phyloP scores from a whole-genome alignment of 2,888 invertebrate species.

The Drosophila meridiana region DNA sequence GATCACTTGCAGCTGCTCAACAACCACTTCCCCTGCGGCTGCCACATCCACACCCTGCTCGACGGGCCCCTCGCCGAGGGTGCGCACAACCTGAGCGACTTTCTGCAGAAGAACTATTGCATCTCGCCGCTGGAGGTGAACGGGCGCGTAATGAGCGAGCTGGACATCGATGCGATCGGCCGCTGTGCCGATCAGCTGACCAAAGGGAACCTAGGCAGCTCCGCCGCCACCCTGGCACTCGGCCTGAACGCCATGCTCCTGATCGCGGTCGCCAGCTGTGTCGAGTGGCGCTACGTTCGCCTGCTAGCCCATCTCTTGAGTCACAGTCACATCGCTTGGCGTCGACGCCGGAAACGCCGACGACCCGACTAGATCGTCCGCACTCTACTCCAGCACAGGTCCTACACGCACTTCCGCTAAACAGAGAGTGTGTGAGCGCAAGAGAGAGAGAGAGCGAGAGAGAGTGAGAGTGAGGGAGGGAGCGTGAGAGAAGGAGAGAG shows the following conservation, averaged over 20 bases:
- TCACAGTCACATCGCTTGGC: constrained; percentile 60
- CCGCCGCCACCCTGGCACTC: constrained; percentile 83
- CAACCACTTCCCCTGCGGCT: constrained; percentile 95
- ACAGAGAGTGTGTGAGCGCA: background rate
- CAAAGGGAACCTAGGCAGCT: constrained; percentile 88
- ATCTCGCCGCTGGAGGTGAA: constrained; percentile 94
- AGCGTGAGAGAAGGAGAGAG: background rate
- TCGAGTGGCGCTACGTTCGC: constrained; percentile 64
- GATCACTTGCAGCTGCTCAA: constrained; percentile 90
- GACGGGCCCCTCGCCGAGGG: constrained; percentile 91
- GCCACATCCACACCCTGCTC: constrained; percentile 91
- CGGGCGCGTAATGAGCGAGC: constrained; percentile 90
- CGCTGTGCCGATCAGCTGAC: constrained; percentile 89
- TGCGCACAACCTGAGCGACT: constrained; percentile 87
- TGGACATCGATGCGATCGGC: constrained; percentile 89
- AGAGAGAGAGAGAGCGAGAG: background rate
- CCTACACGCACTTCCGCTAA: background rate
- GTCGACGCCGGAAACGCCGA: constrained; percentile 65
- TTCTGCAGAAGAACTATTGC: constrained; percentile 92
- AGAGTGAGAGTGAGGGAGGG: background rate
- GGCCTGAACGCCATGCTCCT: constrained; percentile 81
- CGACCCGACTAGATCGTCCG: constrained; percentile 44
- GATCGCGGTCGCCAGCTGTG: constrained; percentile 77
- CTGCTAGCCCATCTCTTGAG: constrained; percentile 54
- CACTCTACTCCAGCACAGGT: background rate